Percentiles rank a stretch among this genome's conserved stretches.
Conservation (phyloP, 2,113 vertebrate genomes). For the Hucho hucho region DNA sequence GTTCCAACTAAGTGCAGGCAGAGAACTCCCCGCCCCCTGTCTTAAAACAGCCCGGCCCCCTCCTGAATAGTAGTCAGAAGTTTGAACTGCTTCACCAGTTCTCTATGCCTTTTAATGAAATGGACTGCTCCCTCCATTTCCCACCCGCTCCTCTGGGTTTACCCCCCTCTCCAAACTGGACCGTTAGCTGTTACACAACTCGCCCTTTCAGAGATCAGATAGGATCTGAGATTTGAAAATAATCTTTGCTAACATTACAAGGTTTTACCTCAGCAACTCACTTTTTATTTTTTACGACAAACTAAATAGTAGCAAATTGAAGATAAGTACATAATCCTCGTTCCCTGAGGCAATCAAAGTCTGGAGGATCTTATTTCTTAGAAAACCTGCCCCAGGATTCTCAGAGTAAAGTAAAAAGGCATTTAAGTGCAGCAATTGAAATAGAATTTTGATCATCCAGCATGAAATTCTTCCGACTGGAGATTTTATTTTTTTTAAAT, state of each 20-base stretch:
- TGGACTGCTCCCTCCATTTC: conserved; percentile 33
- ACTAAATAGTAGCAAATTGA: conserved; percentile 77
- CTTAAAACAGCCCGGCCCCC: conserved; percentile 23
- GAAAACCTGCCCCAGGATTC: conserved; percentile 63
- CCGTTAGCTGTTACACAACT: conserved; percentile 46
- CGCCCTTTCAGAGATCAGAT: conserved; percentile 61
- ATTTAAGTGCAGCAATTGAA: conserved; percentile 59
- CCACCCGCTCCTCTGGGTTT: conserved; percentile 40
- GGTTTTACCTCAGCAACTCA: conserved; percentile 65
- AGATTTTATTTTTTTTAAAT: conserved; percentile 55
- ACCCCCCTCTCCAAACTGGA: conserved; percentile 32
- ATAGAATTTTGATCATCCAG: conserved; percentile 77
- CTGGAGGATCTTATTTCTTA: conserved; percentile 69
- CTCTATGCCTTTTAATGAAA: conserved; percentile 40
- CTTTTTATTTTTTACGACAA: conserved; percentile 59
- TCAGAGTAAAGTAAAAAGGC: conserved; percentile 64
- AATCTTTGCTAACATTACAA: conserved; percentile 68
- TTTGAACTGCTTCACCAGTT: conserved; percentile 10
- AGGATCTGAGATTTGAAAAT: conserved; percentile 65
- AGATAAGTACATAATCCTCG: conserved; percentile 77
- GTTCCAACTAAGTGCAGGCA: neutral
- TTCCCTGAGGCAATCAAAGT: conserved; percentile 65
- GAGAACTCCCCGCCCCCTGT: neutral
- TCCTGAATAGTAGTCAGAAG: neutral
- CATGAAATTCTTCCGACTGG: conserved; percentile 76